Conservation (phyloP, 2,113 vertebrate genomes). For the Phalacrocorax carbo region DNA sequence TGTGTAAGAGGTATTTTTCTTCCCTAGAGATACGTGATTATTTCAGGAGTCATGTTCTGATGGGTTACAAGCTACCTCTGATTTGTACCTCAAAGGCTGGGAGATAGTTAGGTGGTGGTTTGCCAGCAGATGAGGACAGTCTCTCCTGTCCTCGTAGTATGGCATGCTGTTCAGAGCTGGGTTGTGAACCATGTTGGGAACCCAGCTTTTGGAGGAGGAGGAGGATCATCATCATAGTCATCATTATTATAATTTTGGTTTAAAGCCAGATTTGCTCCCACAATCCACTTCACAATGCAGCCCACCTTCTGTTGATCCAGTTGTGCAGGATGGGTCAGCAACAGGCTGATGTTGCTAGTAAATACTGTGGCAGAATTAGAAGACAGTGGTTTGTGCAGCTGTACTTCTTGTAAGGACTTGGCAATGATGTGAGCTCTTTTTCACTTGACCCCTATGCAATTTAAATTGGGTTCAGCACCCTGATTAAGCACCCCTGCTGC, state of each 20-base stretch:
- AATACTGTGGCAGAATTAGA: not conserved
- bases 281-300: not conserved
- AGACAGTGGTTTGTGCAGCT: not conserved
- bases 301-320: not conserved
- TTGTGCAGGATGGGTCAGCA: not conserved
- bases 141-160: not conserved
- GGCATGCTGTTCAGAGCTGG: not conserved
- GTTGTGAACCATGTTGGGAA: not conserved
- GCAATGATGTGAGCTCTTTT: not conserved
- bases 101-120: not conserved
- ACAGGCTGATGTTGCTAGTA: not conserved
- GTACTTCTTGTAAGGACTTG: not conserved
- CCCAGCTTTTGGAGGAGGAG: not conserved
- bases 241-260: not conserved
- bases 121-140: not conserved
- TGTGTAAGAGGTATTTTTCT: not conserved
- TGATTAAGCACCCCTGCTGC: not conserved
- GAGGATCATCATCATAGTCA: not conserved
- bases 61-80: not conserved
- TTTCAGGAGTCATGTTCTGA: not conserved
- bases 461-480: not conserved
- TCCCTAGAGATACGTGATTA: not conserved
- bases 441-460: not conserved
- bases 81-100: not conserved
- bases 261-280: not conserved